phyloP scores from a whole-genome alignment of 2,888 invertebrate species.

The Timandra comae region DNA sequence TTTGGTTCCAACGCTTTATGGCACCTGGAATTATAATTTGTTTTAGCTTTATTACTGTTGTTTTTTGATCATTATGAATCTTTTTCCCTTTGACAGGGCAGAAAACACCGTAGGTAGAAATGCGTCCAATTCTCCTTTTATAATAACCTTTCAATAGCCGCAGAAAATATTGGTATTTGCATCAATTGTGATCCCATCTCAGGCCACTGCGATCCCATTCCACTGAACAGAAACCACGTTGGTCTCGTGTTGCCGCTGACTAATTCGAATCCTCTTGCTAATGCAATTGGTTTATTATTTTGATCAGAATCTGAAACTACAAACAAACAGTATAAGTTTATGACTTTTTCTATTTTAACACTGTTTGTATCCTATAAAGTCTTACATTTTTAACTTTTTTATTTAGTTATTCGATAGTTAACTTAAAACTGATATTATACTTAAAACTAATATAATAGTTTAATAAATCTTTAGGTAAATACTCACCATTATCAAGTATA shows the following conservation, averaged over 20 bases:
- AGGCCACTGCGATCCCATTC: conserved; percentile 83
- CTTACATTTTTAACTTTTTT: not conserved
- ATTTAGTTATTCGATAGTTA: not conserved
- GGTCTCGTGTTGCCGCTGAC: conserved; percentile 43
- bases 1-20: no score
- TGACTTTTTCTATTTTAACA: no score
- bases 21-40: no score
- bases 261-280: conserved; percentile 26
- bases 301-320: conserved; percentile 28
- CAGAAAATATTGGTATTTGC: conserved; percentile 75
- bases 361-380: not conserved
- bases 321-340: no score
- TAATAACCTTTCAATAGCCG: conserved; percentile 53
- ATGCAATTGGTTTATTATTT: conserved; percentile 26
- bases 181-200: conserved; percentile 79
- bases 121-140: no score
- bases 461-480: not conserved
- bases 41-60: no score
- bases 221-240: conserved; percentile 81
- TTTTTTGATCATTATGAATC: no score
- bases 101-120: no score
- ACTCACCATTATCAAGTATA: conserved; percentile 54
- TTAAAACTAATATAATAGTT: no score
- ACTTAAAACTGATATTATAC: not conserved
- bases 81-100: no score